Percentiles rank a stretch among this genome's conserved stretches.
phyloP scores from a whole-genome alignment of 1,140 invertebrate species.

The Oncopeltus fasciatus region DNA sequence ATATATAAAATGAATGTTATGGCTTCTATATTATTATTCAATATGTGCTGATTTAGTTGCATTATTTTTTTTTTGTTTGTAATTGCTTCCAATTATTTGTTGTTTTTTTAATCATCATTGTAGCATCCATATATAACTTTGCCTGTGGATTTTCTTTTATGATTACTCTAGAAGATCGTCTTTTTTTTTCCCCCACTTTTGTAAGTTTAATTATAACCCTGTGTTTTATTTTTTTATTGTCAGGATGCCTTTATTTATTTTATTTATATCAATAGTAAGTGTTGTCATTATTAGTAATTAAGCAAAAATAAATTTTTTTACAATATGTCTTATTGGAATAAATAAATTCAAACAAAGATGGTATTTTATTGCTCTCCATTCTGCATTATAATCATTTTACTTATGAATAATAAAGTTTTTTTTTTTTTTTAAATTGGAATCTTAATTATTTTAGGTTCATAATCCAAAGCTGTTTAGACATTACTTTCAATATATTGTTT shows the following conservation, averaged over 20 bases:
- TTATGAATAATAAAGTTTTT: not conserved
- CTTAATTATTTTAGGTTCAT: not conserved
- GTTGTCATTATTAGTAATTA: not conserved
- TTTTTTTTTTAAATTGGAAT: not conserved
- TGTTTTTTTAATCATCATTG: not conserved
- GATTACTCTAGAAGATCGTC: not conserved
- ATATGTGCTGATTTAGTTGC: not conserved
- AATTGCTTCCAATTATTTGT: not conserved
- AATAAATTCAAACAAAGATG: not conserved
- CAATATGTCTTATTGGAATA: constrained; percentile 9
- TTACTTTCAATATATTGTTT: too few species aligned
- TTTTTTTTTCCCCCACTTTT: too few species aligned
- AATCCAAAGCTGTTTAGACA: not conserved
- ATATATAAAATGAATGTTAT: not conserved
- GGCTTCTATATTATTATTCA: not conserved
- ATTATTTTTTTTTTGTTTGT: not conserved
- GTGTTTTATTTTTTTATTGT: not conserved
- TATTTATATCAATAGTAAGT: constrained; percentile 5
- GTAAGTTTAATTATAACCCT: too few species aligned
- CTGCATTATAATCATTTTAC: too few species aligned
- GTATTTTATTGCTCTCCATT: too few species aligned
- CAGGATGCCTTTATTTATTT: constrained; percentile 4
- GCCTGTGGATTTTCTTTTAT: not conserved
- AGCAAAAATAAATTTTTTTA: constrained; percentile 16
- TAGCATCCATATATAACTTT: not conserved